Conservation (phyloP, 2,888 invertebrate species). For the Nomada fabriciana region DNA sequence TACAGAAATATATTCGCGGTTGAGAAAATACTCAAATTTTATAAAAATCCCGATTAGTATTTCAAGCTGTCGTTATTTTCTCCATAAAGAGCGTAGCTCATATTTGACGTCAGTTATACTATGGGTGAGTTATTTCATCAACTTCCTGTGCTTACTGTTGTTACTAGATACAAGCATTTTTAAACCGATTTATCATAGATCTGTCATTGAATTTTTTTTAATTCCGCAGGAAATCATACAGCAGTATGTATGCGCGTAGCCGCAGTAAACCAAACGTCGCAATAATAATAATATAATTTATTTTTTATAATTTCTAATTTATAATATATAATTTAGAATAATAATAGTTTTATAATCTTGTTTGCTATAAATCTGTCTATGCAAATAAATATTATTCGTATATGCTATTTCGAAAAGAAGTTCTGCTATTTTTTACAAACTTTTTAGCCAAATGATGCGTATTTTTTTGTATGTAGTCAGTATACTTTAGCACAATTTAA, state of each 20-base stretch:
- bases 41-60: neutral
- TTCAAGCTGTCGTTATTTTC: neutral
- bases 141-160: constrained; percentile 31
- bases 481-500: neutral
- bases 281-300: constrained; percentile 3
- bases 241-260: neutral
- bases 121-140: constrained; percentile 24
- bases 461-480: neutral
- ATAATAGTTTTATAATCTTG: neutral
- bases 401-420: neutral
- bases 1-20: constrained; percentile 9
- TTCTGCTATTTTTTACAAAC: too few relatives aligned
- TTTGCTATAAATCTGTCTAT: neutral
- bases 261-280: neutral
- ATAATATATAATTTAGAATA: neutral
- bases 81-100: constrained; percentile 8
- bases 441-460: neutral
- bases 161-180: constrained; percentile 25
- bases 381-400: neutral
- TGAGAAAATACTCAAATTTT: neutral
- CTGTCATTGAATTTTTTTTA: constrained; percentile 12
- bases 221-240: neutral
- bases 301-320: neutral
- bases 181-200: constrained; percentile 10
- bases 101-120: constrained; percentile 29